Evolutionary conservation across 1,140 invertebrate genomes (phyloP).

Genomic region (Drosophila kohkoa): DNA sequence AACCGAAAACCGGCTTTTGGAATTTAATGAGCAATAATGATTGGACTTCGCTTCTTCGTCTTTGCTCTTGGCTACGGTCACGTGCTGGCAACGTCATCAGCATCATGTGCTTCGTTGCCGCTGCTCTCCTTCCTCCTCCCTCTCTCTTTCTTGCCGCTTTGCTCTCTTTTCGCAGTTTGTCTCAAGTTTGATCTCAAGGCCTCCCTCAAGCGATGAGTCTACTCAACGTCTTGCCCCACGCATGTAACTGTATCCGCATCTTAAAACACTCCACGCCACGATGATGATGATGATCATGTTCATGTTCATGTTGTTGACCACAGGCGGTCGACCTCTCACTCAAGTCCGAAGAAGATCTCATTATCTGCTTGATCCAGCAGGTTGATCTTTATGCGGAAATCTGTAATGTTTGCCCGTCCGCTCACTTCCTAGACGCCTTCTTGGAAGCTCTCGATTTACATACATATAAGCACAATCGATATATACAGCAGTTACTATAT

Average conservation of each 20-base stretch:
- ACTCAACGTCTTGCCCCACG: conserved; percentile 14
- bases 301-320: not conserved
- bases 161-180: not conserved
- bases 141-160: not conserved
- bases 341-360: not conserved
- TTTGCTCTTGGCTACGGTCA: conserved; percentile 15
- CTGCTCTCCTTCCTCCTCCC: not conserved
- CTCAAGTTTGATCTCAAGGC: conserved; percentile 36
- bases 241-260: conserved; percentile 49
- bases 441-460: conserved; percentile 2
- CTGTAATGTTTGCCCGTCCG: conserved; percentile 14
- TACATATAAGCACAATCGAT: not conserved
- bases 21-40: conserved; percentile 53
- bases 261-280: not conserved
- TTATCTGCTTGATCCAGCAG: conserved; percentile 8
- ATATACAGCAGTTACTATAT: not conserved
- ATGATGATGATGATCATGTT: not conserved
- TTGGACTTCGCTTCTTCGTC: conserved; percentile 9
- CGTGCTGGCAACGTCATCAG: conserved; percentile 30
- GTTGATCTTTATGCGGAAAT: conserved; percentile 36
- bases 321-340: conserved; percentile 31
- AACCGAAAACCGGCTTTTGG: conserved; percentile 55
- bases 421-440: conserved; percentile 46
- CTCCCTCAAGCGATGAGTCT: conserved; percentile 12
- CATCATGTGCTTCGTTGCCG: conserved; percentile 4